Percentiles rank a stretch among this genome's conserved stretches.
Conservation (phyloP, 2,888 invertebrate species). For the Spicauda simplicius region DNA sequence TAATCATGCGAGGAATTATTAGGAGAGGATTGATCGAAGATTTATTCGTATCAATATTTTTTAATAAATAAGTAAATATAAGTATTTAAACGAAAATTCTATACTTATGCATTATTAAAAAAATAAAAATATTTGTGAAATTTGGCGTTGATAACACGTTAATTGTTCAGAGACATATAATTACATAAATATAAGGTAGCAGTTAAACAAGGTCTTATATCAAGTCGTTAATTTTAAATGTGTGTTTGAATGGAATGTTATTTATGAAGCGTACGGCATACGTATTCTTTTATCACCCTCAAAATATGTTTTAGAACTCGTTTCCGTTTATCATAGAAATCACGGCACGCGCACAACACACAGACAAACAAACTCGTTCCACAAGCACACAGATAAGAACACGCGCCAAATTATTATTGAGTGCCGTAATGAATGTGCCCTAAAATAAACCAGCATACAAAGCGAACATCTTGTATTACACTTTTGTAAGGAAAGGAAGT, state of each 20-base stretch:
- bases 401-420: slow-evolving; percentile 74
- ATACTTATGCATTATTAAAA: no score
- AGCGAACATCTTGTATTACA: slow-evolving; percentile 79
- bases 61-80: no score
- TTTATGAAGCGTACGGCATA: neutral
- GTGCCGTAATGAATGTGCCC: slow-evolving; percentile 77
- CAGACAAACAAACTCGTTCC: slow-evolving; percentile 45
- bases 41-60: no score
- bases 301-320: slow-evolving; percentile 40
- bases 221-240: no score
- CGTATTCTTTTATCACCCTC: slow-evolving; percentile 14
- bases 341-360: slow-evolving; percentile 53
- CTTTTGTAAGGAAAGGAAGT: slow-evolving; percentile 80
- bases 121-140: no score
- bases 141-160: no score
- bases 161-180: no score
- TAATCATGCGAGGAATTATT: neutral
- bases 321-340: slow-evolving; percentile 51
- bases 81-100: no score
- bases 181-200: no score
- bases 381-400: slow-evolving; percentile 73
- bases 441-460: slow-evolving; percentile 75
- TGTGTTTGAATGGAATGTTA: neutral
- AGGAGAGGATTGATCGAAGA: no score
- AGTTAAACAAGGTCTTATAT: no score